phyloP scores from a whole-genome alignment of 2,797 vertebrate species.

The Ctenosaura bakeri region DNA sequence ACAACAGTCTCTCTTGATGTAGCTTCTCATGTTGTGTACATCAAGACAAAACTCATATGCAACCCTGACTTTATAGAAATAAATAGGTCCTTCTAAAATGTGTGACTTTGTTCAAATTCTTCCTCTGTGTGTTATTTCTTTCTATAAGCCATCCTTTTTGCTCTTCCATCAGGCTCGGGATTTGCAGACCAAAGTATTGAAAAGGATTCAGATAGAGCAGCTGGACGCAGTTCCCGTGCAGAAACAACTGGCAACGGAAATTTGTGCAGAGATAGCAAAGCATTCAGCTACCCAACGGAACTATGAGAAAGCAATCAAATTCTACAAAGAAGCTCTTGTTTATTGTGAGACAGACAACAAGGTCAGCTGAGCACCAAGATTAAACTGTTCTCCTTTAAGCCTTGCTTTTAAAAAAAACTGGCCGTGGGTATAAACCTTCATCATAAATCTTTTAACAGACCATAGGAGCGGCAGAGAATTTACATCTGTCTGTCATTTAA shows the following conservation, averaged over 20 bases:
- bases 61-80: conserved; percentile 2
- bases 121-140: background rate
- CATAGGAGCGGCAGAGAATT: background rate
- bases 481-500: too few relatives aligned
- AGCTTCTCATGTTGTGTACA: background rate
- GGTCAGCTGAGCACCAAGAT: conserved; percentile 83
- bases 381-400: conserved; percentile 45
- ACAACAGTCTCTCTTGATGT: too few relatives aligned
- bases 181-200: conserved; percentile 93
- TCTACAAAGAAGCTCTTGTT: conserved; percentile 99
- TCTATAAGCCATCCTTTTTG: background rate
- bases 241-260: conserved; percentile 94
- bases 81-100: background rate
- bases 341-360: conserved; percentile 97
- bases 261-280: conserved; percentile 96
- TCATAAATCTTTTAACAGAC: background rate
- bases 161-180: conserved; percentile 87
- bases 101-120: background rate
- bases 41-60: background rate
- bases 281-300: conserved; percentile 92
- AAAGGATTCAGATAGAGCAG: conserved; percentile 93
- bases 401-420: conserved; percentile 36
- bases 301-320: conserved; percentile 96
- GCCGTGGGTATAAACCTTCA: background rate
- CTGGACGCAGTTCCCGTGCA: conserved; percentile 90